Percentiles rank a stretch among this genome's conserved stretches.
Evolutionary conservation across 2,888 invertebrate species (phyloP).

Genomic region (Apodemia duryi): DNA sequence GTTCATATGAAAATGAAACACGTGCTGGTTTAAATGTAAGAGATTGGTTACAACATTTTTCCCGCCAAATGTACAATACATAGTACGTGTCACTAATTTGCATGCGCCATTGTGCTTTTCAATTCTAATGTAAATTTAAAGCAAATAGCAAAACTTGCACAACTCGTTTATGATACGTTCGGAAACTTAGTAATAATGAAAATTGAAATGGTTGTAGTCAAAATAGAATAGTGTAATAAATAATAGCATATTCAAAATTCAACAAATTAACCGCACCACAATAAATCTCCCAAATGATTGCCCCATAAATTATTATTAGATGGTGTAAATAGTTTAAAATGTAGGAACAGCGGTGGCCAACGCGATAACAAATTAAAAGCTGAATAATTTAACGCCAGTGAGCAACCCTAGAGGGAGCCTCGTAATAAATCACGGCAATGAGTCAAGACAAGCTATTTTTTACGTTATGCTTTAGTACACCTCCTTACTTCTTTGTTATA

Average conservation of each 20-base stretch:
- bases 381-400: slow-evolving; percentile 74
- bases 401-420: slow-evolving; percentile 50
- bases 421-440: slow-evolving; percentile 69
- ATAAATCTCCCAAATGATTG: slow-evolving; percentile 41
- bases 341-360: slow-evolving; percentile 58
- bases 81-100: slow-evolving; percentile 34
- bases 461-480: slow-evolving; percentile 71
- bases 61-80: slow-evolving; percentile 18
- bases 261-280: slow-evolving; percentile 43
- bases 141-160: slow-evolving; percentile 34
- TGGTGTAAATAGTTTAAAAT: slow-evolving; percentile 69
- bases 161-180: slow-evolving; percentile 16
- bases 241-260: no score
- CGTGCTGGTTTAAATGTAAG: slow-evolving; percentile 1
- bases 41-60: slow-evolving; percentile 26
- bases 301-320: slow-evolving; percentile 59
- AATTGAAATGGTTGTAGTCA: not conserved
- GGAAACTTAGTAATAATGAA: not conserved
- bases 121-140: slow-evolving; percentile 51
- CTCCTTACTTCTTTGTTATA: slow-evolving; percentile 59
- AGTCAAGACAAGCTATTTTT: slow-evolving; percentile 62
- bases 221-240: no score
- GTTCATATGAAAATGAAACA: slow-evolving; percentile 10
- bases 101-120: slow-evolving; percentile 38
- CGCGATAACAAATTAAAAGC: slow-evolving; percentile 75